A percentile compares a stretch with the other conserved stretches of the same genome.
phyloP scores from a whole-genome alignment of 2,888 invertebrate genomes.

The Xanthia icteritia region DNA sequence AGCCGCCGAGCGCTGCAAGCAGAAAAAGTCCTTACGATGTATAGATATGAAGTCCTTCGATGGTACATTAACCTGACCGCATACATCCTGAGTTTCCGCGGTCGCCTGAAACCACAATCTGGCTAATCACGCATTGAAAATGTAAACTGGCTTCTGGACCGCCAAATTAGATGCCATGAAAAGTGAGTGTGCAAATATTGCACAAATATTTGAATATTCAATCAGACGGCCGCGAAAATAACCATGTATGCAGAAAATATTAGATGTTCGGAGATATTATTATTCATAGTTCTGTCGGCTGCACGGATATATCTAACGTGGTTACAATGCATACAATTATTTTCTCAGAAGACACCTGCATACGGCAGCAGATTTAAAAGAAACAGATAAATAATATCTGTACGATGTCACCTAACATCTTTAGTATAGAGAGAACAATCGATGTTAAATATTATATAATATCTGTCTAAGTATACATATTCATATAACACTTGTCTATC shows the following conservation, averaged over 20 bases:
- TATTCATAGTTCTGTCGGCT: conserved; percentile 7
- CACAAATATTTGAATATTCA: conserved; percentile 23
- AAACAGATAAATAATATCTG: conserved; percentile 44
- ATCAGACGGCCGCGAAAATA: conserved; percentile 35
- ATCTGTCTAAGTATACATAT: conserved; percentile 50
- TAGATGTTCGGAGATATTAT: conserved; percentile 6
- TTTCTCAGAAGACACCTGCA: conserved; percentile 23
- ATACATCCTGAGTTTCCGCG: conserved; percentile 37
- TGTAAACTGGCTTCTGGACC: conserved; percentile 18
- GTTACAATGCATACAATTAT: conserved; percentile 28
- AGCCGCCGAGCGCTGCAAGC: no score
- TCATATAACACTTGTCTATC: conserved; percentile 58
- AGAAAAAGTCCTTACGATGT: no score
- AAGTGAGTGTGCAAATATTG: conserved; percentile 25
- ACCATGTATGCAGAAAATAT: conserved; percentile 31
- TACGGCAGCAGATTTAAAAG: conserved; percentile 16
- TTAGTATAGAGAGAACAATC: conserved; percentile 63
- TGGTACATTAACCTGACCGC: conserved; percentile 31
- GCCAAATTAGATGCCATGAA: conserved; percentile 8
- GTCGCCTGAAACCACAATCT: conserved; percentile 27
- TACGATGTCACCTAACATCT: conserved; percentile 43
- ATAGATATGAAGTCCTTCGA: no score
- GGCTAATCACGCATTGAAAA: conserved; percentile 22
- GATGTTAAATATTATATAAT: conserved; percentile 45
- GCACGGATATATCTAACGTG: conserved; percentile 13